A percentile compares a stretch with the other conserved stretches of the same genome.
Evolutionary conservation across 2,113 vertebrate genomes (phyloP).

Genomic region (Thryonomys swinderianus): DNA sequence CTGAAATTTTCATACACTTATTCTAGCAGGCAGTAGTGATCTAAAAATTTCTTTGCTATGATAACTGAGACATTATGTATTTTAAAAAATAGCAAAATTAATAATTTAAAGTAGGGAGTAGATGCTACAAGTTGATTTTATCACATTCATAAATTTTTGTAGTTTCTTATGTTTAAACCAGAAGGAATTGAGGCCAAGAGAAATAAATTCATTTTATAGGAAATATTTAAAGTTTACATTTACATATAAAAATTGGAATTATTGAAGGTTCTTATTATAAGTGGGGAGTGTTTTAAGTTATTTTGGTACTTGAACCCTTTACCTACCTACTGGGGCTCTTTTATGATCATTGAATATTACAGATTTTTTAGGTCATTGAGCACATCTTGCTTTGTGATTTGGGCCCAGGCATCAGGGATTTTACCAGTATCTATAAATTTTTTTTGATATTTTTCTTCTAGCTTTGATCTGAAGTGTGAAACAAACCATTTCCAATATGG

Average conservation of each 20-base stretch:
- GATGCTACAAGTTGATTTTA: neutral
- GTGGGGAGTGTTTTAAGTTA: neutral
- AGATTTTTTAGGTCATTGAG: conserved; percentile 60
- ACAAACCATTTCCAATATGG: conserved; percentile 90
- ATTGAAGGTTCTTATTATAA: neutral
- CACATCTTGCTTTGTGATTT: conserved; percentile 66
- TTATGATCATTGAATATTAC: neutral
- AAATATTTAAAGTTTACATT: neutral
- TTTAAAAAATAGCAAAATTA: neutral
- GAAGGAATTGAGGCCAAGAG: neutral
- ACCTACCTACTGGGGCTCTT: neutral
- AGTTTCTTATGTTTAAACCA: conserved; percentile 22
- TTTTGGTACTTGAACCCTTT: neutral
- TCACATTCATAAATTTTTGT: neutral
- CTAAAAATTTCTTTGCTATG: neutral
- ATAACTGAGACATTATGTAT: neutral
- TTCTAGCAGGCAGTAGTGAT: neutral
- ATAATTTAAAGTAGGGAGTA: neutral
- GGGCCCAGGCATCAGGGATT: conserved; percentile 74
- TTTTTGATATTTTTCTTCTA: conserved; percentile 64
- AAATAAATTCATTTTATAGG: neutral
- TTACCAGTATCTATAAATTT: conserved; percentile 67
- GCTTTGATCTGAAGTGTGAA: conserved; percentile 80
- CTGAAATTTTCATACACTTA: neutral
- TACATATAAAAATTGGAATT: neutral